These are phyloP conservation scores for Teinopalpus imperialis DNA, from an alignment of 2,888 invertebrate genomes.

Conservation along the genomic window DNA sequence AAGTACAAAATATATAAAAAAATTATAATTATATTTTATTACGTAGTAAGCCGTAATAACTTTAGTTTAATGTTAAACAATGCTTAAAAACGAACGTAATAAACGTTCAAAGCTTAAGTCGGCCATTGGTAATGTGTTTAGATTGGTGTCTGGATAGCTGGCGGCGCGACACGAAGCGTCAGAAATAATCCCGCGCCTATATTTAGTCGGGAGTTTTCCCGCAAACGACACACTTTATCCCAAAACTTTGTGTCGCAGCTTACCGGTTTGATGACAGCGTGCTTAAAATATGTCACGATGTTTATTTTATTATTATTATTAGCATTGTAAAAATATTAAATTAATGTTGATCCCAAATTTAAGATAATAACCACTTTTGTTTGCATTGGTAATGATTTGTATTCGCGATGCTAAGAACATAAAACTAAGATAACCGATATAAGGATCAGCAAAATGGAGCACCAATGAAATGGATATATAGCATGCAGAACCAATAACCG, in stretches of 20 bases:
- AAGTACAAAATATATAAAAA: background rate
- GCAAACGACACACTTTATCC: slow-evolving; percentile 74
- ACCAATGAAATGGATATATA: no score
- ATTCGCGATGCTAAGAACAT: no score
- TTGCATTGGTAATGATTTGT: no score
- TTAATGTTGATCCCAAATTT: no score
- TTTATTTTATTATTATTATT: background rate
- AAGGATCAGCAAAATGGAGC: no score
- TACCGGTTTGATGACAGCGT: slow-evolving; percentile 16
- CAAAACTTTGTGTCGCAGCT: slow-evolving; percentile 46
- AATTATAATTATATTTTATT: slow-evolving; percentile 26
- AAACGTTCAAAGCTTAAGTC: slow-evolving; percentile 56
- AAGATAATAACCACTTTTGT: no score
- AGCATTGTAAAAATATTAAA: no score
- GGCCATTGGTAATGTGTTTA: slow-evolving; percentile 65
- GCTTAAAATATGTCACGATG: background rate
- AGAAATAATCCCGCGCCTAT: slow-evolving; percentile 73
- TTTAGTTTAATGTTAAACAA: slow-evolving; percentile 44
- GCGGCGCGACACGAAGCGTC: slow-evolving; percentile 61
- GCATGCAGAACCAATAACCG: no score
- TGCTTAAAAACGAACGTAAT: slow-evolving; percentile 53
- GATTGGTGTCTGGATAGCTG: slow-evolving; percentile 61
- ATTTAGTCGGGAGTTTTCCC: slow-evolving; percentile 75
- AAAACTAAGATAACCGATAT: no score
- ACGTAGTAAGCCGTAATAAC: slow-evolving; percentile 44